Evolutionary conservation across 1,140 invertebrate species (phyloP), one percentile per base, ranked within the genome.

Genomic region (Caenorhabditis latens): DNA sequence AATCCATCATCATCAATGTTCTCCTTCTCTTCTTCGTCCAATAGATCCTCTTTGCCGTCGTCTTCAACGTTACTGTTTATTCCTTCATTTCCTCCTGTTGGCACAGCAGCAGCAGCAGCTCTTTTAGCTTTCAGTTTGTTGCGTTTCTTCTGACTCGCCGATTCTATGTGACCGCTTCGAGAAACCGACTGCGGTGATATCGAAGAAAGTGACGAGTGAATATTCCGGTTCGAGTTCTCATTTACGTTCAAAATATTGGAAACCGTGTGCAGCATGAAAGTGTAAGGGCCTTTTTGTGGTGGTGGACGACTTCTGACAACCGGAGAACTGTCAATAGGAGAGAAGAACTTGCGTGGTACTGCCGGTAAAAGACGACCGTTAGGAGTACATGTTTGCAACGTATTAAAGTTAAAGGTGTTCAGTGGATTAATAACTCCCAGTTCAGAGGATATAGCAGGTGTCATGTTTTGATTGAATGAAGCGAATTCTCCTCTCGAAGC

Each of bases 401-500:
- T 11, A 2, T 19, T 24, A 9, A 6, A 46, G 21, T n/a, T n/a
- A n/a, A 46, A 32, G 32, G 32, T 24, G 13, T 4, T 32, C 5
- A 79, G 4, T 16, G 71, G 71, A 24, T 79, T 79, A n/a, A 50
- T 13, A 4, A 50, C 21, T 50, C 71, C 71, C 43, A 79, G 1
- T 11, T 79, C 71, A 24, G 46, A 79, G 21, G 14, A 14, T 24
- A 79, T 43, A 24, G 14, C 46, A 24, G 43, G 46, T 21, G 71
- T 3, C n/a, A 50, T 7, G n/a, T 21, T 79, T 50, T 79, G 46
- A 1, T 21, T 24, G n/a, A 50, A 79, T 14, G 71, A 48, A 5
- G 40, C 43, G 14, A 79, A 79, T n/a, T 79, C 71, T n/a, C 71
- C 71, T 24, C 24, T 50, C n/a, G 71, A 79, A 5, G n/a, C 71